These are phyloP conservation scores for Sebastes ruberrimus DNA, from an alignment of 2,797 vertebrate genomes.

Conservation along the genomic window DNA sequence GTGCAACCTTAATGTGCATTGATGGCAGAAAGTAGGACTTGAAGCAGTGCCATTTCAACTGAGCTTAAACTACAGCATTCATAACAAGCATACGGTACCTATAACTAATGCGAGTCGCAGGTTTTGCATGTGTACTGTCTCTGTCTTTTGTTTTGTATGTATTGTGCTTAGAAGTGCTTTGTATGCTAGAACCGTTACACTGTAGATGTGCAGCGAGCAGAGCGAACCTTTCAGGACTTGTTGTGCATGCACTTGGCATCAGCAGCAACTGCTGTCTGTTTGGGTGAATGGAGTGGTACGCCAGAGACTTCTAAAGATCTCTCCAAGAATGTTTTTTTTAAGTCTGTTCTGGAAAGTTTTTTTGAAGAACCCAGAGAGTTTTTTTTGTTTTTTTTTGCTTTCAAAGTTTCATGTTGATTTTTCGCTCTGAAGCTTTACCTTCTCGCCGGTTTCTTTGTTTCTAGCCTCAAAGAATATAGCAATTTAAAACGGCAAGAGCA, in stretches of 20 bases:
- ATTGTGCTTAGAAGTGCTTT: constrained; percentile 25
- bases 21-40: background rate
- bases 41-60: background rate
- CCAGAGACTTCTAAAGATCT: constrained; percentile 53
- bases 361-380: constrained; percentile 41
- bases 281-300: constrained; percentile 34
- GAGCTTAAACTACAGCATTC: background rate
- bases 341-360: constrained; percentile 43
- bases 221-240: constrained; percentile 41
- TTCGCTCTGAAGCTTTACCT: constrained; percentile 33
- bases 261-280: constrained; percentile 46
- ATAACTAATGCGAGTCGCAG: background rate
- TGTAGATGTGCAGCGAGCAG: constrained; percentile 12
- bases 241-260: constrained; percentile 58
- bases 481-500: constrained; percentile 26
- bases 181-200: constrained; percentile 10
- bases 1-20: background rate
- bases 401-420: constrained; percentile 52
- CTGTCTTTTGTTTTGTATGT: constrained; percentile 10
- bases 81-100: background rate
- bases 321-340: constrained; percentile 46
- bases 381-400: constrained; percentile 31
- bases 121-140: background rate
- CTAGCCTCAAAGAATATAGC: constrained; percentile 15
- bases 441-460: constrained; percentile 22